Evolutionary conservation across 2,888 invertebrate genomes (phyloP).

Genomic region (Phanerotoma sp.): DNA sequence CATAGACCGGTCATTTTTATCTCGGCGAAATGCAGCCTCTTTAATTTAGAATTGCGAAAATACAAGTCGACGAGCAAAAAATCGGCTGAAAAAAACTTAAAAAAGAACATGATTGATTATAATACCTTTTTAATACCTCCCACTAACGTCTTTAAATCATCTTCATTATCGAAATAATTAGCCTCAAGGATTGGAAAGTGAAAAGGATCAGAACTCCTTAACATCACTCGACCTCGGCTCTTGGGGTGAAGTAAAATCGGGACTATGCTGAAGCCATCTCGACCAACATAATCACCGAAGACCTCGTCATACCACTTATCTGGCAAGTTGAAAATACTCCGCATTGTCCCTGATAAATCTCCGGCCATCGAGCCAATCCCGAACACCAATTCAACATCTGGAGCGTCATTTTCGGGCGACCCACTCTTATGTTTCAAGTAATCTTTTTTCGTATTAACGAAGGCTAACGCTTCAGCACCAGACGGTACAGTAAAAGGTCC

Average conservation of each 20-base stretch:
- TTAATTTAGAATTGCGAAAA: too few relatives aligned
- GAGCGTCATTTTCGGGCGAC: conserved; percentile 57
- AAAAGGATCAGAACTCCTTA: conserved; percentile 72
- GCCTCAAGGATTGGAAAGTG: conserved; percentile 78
- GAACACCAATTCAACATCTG: conserved; percentile 80
- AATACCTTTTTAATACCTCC: conserved; percentile 74
- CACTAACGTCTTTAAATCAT: conserved; percentile 73
- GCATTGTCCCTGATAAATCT: conserved; percentile 69
- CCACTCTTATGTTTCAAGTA: background rate
- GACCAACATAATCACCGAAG: conserved; percentile 60
- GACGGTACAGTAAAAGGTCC: conserved; percentile 78
- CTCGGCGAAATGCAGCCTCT: too few relatives aligned
- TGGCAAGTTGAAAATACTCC: conserved; percentile 66
- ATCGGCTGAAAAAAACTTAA: too few relatives aligned
- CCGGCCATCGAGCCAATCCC: conserved; percentile 76
- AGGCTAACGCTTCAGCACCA: conserved; percentile 76
- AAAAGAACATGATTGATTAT: too few relatives aligned
- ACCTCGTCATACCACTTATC: conserved; percentile 64
- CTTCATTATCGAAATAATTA: conserved; percentile 75
- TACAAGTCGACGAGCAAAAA: too few relatives aligned
- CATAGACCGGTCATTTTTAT: too few relatives aligned
- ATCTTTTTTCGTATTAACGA: conserved; percentile 65
- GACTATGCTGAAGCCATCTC: conserved; percentile 69
- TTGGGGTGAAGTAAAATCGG: conserved; percentile 74
- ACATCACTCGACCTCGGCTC: conserved; percentile 70